phyloP scores from a whole-genome alignment of 2,888 invertebrate species.

The Scaptomyza caliginosa region DNA sequence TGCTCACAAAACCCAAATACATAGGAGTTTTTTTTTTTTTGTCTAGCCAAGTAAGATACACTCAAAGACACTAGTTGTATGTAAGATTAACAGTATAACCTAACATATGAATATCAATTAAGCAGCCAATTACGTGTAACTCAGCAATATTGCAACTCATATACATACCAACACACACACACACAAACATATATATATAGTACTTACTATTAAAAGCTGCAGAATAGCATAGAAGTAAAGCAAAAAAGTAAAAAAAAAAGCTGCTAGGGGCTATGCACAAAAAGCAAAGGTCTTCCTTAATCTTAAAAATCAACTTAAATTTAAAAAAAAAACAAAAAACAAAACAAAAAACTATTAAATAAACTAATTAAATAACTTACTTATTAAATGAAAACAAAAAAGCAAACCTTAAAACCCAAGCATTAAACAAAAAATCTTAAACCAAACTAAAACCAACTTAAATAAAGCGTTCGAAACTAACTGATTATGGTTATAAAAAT shows the following conservation, averaged over 20 bases:
- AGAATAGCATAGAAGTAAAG: too few species aligned
- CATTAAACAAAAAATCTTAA: conserved; percentile 30
- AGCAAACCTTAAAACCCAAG: too few species aligned
- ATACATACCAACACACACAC: conserved; percentile 1
- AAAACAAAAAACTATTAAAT: conserved; percentile 9
- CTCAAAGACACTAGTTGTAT: conserved; percentile 22
- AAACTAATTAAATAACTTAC: conserved; percentile 23
- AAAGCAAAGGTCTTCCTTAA: conserved; percentile 68
- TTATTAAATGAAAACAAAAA: conserved; percentile 23
- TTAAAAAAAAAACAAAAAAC: conserved; percentile 7
- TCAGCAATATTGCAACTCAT: conserved; percentile 16
- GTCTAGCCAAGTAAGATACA: conserved; percentile 39
- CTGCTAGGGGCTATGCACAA: conserved; percentile 63
- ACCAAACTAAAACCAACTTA: conserved; percentile 10
- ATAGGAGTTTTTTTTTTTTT: conserved; percentile 25
- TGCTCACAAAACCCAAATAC: conserved; percentile 12
- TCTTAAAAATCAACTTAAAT: conserved; percentile 55
- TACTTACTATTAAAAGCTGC: conserved; percentile 17
- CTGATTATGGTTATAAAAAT: conserved; percentile 21
- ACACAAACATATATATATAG: not conserved
- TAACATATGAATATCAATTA: conserved; percentile 42
- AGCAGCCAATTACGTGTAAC: conserved; percentile 44
- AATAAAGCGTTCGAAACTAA: conserved; percentile 32
- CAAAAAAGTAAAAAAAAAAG: conserved; percentile 4
- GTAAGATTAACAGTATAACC: too few species aligned